phyloP scores from a whole-genome alignment of 2,113 vertebrate genomes.

The Forbesichthys agassizii region DNA sequence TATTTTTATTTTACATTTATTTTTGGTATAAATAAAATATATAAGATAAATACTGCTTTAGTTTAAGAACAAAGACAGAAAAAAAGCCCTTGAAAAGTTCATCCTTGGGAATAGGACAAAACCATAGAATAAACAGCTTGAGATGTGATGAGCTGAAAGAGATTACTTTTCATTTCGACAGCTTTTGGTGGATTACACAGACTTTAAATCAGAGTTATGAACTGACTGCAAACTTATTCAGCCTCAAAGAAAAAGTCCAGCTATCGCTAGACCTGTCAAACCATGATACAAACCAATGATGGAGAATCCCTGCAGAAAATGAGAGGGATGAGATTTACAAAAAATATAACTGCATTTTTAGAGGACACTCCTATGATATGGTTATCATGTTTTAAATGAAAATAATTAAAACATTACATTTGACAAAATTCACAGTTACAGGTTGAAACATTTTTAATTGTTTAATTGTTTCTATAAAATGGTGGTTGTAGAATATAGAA shows the following conservation, averaged over 20 bases:
- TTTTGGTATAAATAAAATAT: background rate
- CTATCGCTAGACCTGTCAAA: constrained; percentile 28
- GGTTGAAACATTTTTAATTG: background rate
- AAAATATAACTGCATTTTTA: background rate
- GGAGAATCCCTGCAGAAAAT: constrained; percentile 13
- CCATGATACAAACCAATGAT: constrained; percentile 5
- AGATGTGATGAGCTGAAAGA: constrained; percentile 22
- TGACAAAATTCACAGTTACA: background rate
- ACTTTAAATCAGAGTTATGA: constrained; percentile 34
- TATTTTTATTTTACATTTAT: too few relatives aligned
- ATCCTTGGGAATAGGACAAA: constrained; percentile 13
- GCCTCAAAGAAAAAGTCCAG: constrained; percentile 15
- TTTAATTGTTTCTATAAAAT: background rate
- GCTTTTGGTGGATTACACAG: constrained; percentile 25
- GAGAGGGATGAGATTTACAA: constrained; percentile 16
- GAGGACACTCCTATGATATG: background rate
- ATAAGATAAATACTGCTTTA: constrained; percentile 8
- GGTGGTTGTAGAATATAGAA: background rate
- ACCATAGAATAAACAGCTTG: constrained; percentile 19
- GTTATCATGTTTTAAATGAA: background rate
- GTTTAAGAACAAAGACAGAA: constrained; percentile 10
- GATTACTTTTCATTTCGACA: constrained; percentile 39
- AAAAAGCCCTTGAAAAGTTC: constrained; percentile 20
- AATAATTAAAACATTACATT: too few relatives aligned
- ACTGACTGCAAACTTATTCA: constrained; percentile 21